Conservation (phyloP, 1,140 invertebrate species). For the Zaprionus capensis region DNA sequence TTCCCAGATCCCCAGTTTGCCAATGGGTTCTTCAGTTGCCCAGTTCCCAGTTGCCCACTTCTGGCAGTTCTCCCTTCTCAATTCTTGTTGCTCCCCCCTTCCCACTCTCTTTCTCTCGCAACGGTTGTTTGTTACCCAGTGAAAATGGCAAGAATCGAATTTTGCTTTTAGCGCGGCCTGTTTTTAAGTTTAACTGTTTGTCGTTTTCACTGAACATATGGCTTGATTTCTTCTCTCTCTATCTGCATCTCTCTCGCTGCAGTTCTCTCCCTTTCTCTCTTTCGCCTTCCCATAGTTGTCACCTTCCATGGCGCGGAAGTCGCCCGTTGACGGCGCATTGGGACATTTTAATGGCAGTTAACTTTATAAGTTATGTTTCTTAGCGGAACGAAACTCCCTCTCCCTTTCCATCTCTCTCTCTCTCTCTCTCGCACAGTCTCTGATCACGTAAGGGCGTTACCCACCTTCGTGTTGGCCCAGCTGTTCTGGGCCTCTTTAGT, state of each 20-base stretch:
- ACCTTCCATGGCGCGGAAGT: conserved; percentile 72
- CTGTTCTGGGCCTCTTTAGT: conserved; percentile 44
- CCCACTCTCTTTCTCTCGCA: conserved; percentile 19
- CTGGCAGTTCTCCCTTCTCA: conserved; percentile 21
- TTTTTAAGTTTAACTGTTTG: conserved; percentile 76
- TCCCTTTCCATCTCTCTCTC: not conserved
- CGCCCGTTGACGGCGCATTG: conserved; percentile 54
- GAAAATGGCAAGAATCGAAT: conserved; percentile 80
- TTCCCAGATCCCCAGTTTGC: conserved; percentile 29
- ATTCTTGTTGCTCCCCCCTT: not conserved
- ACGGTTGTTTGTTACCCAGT: conserved; percentile 78
- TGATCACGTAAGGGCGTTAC: conserved; percentile 44
- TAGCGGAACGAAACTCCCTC: conserved; percentile 25
- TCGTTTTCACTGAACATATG: conserved; percentile 76
- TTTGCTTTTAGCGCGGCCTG: conserved; percentile 80
- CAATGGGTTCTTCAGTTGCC: conserved; percentile 14
- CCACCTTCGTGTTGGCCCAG: conserved; percentile 38
- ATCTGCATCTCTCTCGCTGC: not conserved
- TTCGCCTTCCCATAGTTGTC: conserved; percentile 57
- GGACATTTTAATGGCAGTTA: conserved; percentile 75
- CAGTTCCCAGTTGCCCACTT: conserved; percentile 23
- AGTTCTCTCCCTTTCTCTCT: not conserved
- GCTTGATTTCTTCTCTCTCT: conserved; percentile 52
- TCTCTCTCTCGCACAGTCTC: conserved; percentile 5
- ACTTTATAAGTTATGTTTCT: conserved; percentile 72